Base-by-base conservation (phyloP, 2,888 invertebrate genomes). In the Lissonota sp. region DNA sequence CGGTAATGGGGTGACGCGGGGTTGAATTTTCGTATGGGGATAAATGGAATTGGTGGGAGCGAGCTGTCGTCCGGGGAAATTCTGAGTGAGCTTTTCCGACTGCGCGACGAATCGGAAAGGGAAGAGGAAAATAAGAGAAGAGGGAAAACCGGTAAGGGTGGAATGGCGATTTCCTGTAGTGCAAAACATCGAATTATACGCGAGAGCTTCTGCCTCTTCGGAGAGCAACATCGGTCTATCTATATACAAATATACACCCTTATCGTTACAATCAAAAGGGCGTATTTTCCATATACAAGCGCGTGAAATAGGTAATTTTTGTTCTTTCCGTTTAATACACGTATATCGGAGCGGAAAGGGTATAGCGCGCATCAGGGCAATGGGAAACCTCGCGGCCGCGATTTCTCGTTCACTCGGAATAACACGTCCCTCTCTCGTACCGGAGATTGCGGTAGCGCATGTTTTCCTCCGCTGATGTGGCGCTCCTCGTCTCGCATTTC, bases 151-250 rank as follows among this genome's bases (percentile, higher is more conserved):
- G 10, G 72, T 60, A 49, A 37, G 64, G 44, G 77, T 73, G 72
- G 72, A 67, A 72, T 62, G 75, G 62, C 46, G 69, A 73, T 69
- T 77, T 73, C 62, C 73, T 63, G 58, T 63, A 77, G 69, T 58
- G 80, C 67, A 80, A 80, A 80, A 80, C 80, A 80, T 80, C 73
- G 77, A 80, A 80, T 77, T 80, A n/a, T n/a, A 80, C 80, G 71
- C 63, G 72, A 64, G 67, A 80, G 73, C 76, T 77, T 44, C 26
- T 26, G 26, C 26, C 26, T 26, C 26, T 26, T 55, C 49, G 51
- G 51, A 57, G 63, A 57, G 16, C 62, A 57, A 44, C 57, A 72
- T 16, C n/a, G 49, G 49, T 71, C 57, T 57, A 39, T 57, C 57
- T 53, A 14, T 63, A 26, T 14, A 44, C 55, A 4, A 14, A 42